Evolutionary conservation across 1,140 invertebrate genomes (phyloP), one percentile per base, ranked within the genome.

Genomic region (Proctacanthus coquilletti): DNA sequence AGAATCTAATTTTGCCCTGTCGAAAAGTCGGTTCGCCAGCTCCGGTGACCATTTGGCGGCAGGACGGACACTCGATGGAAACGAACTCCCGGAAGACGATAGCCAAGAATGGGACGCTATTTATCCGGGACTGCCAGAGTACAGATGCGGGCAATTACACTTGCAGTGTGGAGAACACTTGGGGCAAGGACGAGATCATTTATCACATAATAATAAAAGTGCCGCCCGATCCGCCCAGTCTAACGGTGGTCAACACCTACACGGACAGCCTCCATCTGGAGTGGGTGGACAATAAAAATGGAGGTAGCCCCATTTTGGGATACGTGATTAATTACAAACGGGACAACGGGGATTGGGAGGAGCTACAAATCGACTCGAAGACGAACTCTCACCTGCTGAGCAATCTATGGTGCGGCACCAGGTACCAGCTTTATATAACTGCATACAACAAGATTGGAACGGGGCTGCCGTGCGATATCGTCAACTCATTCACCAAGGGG

Each of bases 61-160:
- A 80, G 55, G 74, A 79, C 48, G 75, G 77, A 1, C 71, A 73
- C 31, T 61, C 70, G 23, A 63, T 83, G 33, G 79, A 82, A 50
- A 70, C 74, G 11, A 79, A 74, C n/a, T 57, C 70, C 1, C 65
- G 74, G 40, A 75, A 75, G 42, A 76, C 71, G 8, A 68, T 75
- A 23, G 71, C 70, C 39, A 65, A 51, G 45, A 77, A 77, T 42
- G 79, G 74, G n/a, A 80, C 76, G 2, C 58, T 82, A 3, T 68
- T 77, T 36, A 80, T 87, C 27, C 72, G 73, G 53, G 73, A 79
- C 42, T 54, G 50, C 18, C 81, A 86, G 54, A 70, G 77, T 47
- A 71, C 70, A 15, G 82, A 86, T 56, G 78, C 79, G 50, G 87
- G 86, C n/a, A 89, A 92, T 64, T 93, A 92, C 53, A 80, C 85